Base-by-base conservation (phyloP, 2,797 vertebrate genomes). In the Picus viridis region DNA sequence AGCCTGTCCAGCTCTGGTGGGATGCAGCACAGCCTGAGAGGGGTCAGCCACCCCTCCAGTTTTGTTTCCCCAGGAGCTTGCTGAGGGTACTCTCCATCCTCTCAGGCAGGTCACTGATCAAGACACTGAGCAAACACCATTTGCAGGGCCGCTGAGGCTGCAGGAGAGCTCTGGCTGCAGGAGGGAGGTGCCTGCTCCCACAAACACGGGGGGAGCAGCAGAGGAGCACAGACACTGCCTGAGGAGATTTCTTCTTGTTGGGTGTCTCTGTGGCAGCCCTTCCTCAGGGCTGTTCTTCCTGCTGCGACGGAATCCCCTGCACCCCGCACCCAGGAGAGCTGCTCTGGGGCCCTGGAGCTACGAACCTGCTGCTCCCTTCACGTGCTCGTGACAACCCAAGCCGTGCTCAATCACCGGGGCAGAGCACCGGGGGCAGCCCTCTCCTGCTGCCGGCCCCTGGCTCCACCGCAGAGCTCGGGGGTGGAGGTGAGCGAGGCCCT, bases 331-430 rank as follows among this genome's bases (percentile, higher is more conserved):
- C 45, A 47, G 45, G 18, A 47, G 45, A 19, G 14, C 45, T 5
- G 10, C 53, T 56, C n/a, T 47, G 45, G 45, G 45, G 10, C 47
- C 24, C 92, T 93, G 94, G 89, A 90, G 64, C 75, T 86, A 51
- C 88, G 77, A 94, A 95, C 70, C 65, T 91, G 69, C 82, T 71
- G 80, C 19, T 91, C 64, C 26, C 54, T 94, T 94, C 90, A 93
- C 91, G 64, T 84, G 19, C 71, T 27, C 90, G 83, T 87, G 95
- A 71, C 88, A 91, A 94, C 86, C 76, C 68, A 93, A 94, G 93
- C 94, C 3, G 65, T 93, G 67, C 94, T 96, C 94, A 96, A 97
- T 95, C 94, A 96, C 89, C 81, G 58, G n/a, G 71, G 63, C 75
- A 51, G 58, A 73, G 84, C 92, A 93, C 90, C 76, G 63, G 90